These are phyloP conservation scores for Polyommatus iphigenia DNA, from an alignment of 2,888 invertebrate species.

Conservation along the genomic window DNA sequence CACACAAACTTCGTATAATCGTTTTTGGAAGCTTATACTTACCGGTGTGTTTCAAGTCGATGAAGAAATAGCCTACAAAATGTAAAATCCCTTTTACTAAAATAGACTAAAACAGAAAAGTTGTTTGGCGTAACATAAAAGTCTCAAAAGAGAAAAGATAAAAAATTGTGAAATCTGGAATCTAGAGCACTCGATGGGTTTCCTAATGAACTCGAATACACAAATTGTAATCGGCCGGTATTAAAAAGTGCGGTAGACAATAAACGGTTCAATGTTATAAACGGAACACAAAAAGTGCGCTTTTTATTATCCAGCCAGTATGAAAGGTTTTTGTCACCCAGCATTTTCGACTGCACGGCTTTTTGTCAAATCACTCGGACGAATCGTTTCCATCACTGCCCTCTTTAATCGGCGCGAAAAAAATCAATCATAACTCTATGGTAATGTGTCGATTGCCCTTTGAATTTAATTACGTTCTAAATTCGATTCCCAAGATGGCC, in stretches of 20 bases:
- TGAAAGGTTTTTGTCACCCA: slow-evolving; percentile 41
- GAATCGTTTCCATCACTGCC: slow-evolving; percentile 45
- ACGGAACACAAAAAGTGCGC: slow-evolving; percentile 38
- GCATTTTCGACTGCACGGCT: slow-evolving; percentile 44
- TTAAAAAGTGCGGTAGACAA: slow-evolving; percentile 29
- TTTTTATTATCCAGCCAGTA: slow-evolving; percentile 39
- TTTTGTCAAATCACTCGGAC: slow-evolving; percentile 55
- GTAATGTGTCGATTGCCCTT: slow-evolving; percentile 67
- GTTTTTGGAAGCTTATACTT: slow-evolving; percentile 5
- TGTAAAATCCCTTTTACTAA: background rate
- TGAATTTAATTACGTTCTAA: slow-evolving; percentile 78
- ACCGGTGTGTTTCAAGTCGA: background rate
- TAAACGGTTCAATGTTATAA: slow-evolving; percentile 30
- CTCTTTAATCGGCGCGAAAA: slow-evolving; percentile 25
- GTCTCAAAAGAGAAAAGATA: background rate
- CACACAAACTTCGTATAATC: slow-evolving; percentile 13
- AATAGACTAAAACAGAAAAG: background rate
- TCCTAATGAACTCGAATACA: slow-evolving; percentile 2
- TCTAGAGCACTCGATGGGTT: background rate
- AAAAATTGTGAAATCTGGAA: background rate
- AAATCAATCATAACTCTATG: slow-evolving; percentile 42
- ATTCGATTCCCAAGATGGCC: slow-evolving; percentile 77
- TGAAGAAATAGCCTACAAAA: background rate
- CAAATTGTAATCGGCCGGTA: slow-evolving; percentile 13
- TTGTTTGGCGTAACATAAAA: background rate